Base-by-base conservation (phyloP, 2,797 vertebrate species). In the Distichodus sexfasciatus region DNA sequence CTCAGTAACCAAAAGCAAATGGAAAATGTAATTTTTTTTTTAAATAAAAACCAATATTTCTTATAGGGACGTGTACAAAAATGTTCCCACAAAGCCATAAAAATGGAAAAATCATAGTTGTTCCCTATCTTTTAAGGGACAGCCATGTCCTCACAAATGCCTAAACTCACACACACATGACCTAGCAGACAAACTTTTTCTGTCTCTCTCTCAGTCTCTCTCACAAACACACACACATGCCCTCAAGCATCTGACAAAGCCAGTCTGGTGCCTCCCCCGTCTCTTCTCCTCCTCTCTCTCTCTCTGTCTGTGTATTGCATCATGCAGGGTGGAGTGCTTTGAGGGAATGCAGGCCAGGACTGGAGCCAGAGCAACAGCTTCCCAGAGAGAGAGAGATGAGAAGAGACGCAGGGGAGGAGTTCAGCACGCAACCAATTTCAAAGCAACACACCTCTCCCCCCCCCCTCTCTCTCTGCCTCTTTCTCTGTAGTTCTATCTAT, bases 251-350 rank as follows among this genome's bases (percentile, higher is more conserved):
- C 35, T 60, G 62, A 72, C 70, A 72, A 60, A 60, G 53, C 59
- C 29, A 55, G 70, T 63, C 69, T 51, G 66, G 26, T 66, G 43
- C 43, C 43, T 58, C 67, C 53, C 12, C 53, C 31, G 15, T 55
- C 53, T 41, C 44, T 58, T 17, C 43, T 36, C 15, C 19, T 24
- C 31, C 21, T 38, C 10, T 29, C 21, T 47, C 23, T 60, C 35
- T 69, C 33, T 38, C 23, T 62, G 47, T 69, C 55, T 51, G 55
- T 50, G 24, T 62, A 38, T 72, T 72, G 70, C 70, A 72, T 72
- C 70, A 66, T 72, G 70, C 58, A 47, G 68, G 69, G 80, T 65
- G 64, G 79, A 66, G 72, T 74, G 79, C 61, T 73, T 70, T 80
- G 51, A 68, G 69, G 69, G 70, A 71, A 66, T 60, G 51, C 38